Conservation (phyloP, 2,797 vertebrate genomes). For the Halcyon chelicuti region DNA sequence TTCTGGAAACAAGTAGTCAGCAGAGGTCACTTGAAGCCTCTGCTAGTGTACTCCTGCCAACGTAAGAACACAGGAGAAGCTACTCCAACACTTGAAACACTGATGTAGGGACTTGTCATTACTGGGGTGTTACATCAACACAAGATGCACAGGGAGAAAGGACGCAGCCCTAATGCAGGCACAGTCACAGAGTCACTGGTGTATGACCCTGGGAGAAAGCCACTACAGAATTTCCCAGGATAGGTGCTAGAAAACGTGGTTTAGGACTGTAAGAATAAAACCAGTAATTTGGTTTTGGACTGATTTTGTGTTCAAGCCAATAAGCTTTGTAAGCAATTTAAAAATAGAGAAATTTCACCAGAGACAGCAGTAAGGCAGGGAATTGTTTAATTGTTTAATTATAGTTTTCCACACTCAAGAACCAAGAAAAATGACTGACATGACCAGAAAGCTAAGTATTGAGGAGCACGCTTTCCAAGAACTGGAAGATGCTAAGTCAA, state of each 20-base stretch:
- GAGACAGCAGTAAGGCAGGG: background rate
- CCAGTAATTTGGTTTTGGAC: background rate
- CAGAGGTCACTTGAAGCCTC: background rate
- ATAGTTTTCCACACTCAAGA: background rate
- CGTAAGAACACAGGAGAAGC: background rate
- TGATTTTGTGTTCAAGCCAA: background rate
- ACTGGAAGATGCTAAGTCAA: background rate
- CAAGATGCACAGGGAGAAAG: background rate
- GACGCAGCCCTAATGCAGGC: background rate
- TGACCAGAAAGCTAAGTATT: background rate
- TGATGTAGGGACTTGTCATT: background rate
- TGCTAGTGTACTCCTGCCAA: background rate
- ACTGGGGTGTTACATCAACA: background rate
- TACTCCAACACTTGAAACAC: background rate
- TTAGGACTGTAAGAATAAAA: background rate
- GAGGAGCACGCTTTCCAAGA: background rate
- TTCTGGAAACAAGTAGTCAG: background rate
- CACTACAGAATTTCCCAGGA: background rate
- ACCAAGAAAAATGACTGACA: background rate
- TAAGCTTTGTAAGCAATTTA: background rate
- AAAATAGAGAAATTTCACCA: background rate
- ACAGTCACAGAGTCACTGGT: background rate
- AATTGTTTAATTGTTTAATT: background rate
- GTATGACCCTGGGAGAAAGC: background rate
- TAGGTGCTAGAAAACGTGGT: background rate